A percentile compares a stretch with the other conserved stretches of the same genome.
Conservation (phyloP, 2,888 invertebrate species). For the Drosophila colorata region DNA sequence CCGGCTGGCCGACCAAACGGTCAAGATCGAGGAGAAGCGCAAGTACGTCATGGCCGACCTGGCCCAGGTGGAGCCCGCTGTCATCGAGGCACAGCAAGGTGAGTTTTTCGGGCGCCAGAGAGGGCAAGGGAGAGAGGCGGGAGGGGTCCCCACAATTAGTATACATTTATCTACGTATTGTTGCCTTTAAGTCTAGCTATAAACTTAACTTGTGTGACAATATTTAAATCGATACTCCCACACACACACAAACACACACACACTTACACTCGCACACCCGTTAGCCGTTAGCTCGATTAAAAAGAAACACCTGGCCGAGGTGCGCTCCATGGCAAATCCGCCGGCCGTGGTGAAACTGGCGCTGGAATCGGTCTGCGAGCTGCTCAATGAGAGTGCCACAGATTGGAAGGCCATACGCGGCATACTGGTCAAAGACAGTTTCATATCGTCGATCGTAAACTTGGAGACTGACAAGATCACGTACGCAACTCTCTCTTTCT, state of each 20-base stretch:
- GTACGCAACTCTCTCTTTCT: conserved; percentile 86
- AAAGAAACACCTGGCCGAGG: conserved; percentile 97
- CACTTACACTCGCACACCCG: conserved; percentile 33
- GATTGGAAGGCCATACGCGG: conserved; percentile 97
- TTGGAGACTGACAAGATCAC: conserved; percentile 96
- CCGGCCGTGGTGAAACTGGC: conserved; percentile 96
- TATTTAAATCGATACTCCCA: conserved; percentile 44
- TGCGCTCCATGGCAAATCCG: conserved; percentile 97
- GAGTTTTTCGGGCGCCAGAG: conserved; percentile 72
- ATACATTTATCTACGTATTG: conserved; percentile 17
- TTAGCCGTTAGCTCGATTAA: conserved; percentile 97
- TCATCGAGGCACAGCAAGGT: conserved; percentile 99
- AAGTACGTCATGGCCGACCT: conserved; percentile 98
- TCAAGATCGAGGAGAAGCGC: conserved; percentile 96
- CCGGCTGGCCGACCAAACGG: conserved; percentile 93
- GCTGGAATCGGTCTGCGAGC: conserved; percentile 96
- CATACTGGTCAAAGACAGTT: conserved; percentile 97
- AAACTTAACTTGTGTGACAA: conserved; percentile 30
- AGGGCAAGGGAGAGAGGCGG: conserved; percentile 4
- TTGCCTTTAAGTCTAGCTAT: conserved; percentile 31
- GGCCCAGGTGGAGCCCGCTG: conserved; percentile 99
- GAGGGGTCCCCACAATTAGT: conserved; percentile 11
- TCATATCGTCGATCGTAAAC: conserved; percentile 97
- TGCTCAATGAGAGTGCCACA: conserved; percentile 95
- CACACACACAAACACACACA: conserved; percentile 24